Conservation (phyloP, 2,113 vertebrate genomes). For the Jaculus jaculus region DNA sequence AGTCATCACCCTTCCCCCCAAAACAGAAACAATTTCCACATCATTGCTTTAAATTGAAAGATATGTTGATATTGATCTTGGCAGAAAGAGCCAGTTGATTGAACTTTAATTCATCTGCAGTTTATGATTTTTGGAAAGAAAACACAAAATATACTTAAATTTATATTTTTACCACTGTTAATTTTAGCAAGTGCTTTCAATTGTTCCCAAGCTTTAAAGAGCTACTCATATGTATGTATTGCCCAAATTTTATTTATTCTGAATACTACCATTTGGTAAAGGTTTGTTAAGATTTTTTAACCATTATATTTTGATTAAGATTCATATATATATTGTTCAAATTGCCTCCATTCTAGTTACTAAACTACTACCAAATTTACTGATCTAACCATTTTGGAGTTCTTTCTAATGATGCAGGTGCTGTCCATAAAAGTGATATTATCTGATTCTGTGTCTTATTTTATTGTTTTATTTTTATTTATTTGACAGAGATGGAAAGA, state of each 20-base stretch:
- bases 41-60: neutral
- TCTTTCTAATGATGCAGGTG: neutral
- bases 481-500: no score
- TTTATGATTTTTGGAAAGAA: neutral
- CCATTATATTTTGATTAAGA: neutral
- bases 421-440: neutral
- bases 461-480: no score
- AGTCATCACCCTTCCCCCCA: neutral
- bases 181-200: conserved; percentile 17
- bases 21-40: neutral
- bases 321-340: neutral
- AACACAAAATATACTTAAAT: neutral
- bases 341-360: no score
- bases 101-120: neutral
- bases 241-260: neutral
- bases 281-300: neutral
- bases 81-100: neutral
- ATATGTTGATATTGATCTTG: neutral
- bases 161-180: neutral
- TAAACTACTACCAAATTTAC: neutral
- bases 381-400: neutral
- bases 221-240: neutral
- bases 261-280: neutral
- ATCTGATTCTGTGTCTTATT: neutral
- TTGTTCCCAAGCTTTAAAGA: neutral